phyloP scores from a whole-genome alignment of 1,140 invertebrate species.

The Heliconius hermathena region DNA sequence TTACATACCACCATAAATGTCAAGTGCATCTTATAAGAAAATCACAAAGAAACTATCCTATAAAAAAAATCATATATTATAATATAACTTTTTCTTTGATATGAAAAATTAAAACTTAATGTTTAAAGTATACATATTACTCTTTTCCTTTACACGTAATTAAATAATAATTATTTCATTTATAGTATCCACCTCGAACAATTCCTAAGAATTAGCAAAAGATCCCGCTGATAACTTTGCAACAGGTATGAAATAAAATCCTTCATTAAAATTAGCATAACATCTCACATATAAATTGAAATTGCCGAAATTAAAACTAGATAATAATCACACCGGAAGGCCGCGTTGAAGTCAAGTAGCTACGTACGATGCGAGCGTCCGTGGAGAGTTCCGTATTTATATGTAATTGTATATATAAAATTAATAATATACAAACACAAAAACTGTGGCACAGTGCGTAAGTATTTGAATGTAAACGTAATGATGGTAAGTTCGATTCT shows the following conservation, averaged over 20 bases:
- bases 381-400: not conserved
- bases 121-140: not conserved
- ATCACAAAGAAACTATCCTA: too few species aligned
- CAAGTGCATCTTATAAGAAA: too few species aligned
- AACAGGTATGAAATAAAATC: conserved; percentile 15
- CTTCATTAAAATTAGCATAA: conserved; percentile 29
- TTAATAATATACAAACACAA: too few species aligned
- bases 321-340: conserved; percentile 57
- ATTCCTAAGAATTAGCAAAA: conserved; percentile 14
- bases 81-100: not conserved
- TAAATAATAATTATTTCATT: not conserved
- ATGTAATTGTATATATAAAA: too few species aligned
- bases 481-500: too few species aligned
- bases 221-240: conserved; percentile 19
- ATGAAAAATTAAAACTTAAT: not conserved
- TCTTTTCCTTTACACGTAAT: not conserved
- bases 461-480: too few species aligned
- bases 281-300: conserved; percentile 22
- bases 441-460: too few species aligned
- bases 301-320: conserved; percentile 35
- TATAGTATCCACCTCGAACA: conserved; percentile 4
- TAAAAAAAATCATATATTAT: too few species aligned
- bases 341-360: conserved; percentile 43
- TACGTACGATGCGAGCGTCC: conserved; percentile 44
- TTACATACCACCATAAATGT: too few species aligned